Percentiles rank a stretch among this genome's conserved stretches.
phyloP scores from a whole-genome alignment of 2,113 vertebrate genomes.

The Dasyurus viverrinus region DNA sequence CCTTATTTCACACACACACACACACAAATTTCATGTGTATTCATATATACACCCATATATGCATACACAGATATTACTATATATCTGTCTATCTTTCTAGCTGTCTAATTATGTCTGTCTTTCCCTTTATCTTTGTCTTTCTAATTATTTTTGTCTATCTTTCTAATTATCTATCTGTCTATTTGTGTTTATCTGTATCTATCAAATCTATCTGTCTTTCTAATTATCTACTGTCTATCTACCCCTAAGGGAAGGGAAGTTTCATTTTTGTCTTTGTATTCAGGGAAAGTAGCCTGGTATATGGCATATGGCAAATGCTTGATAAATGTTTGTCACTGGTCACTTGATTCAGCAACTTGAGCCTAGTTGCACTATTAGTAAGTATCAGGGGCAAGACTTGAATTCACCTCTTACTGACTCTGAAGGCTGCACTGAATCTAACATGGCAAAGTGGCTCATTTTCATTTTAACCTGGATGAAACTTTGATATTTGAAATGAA shows the following conservation, averaged over 20 bases:
- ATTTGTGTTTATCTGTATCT: too few species aligned
- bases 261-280: background rate
- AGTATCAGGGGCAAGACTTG: background rate
- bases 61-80: background rate
- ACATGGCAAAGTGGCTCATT: background rate
- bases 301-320: background rate
- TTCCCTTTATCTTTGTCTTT: too few species aligned
- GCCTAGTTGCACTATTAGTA: background rate
- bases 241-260: background rate
- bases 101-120: too few species aligned
- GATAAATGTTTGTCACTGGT: background rate
- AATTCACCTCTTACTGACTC: background rate
- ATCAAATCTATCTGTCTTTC: too few species aligned
- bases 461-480: background rate
- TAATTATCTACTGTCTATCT: background rate
- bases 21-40: too few species aligned
- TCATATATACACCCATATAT: too few species aligned
- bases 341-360: background rate
- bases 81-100: background rate
- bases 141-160: too few species aligned
- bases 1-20: too few species aligned
- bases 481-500: background rate
- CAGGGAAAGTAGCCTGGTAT: background rate
- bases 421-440: background rate
- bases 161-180: too few species aligned